A percentile compares a stretch with the other conserved stretches of the same genome.
phyloP scores from a whole-genome alignment of 2,113 vertebrate genomes.

The Montifringilla adamsi region DNA sequence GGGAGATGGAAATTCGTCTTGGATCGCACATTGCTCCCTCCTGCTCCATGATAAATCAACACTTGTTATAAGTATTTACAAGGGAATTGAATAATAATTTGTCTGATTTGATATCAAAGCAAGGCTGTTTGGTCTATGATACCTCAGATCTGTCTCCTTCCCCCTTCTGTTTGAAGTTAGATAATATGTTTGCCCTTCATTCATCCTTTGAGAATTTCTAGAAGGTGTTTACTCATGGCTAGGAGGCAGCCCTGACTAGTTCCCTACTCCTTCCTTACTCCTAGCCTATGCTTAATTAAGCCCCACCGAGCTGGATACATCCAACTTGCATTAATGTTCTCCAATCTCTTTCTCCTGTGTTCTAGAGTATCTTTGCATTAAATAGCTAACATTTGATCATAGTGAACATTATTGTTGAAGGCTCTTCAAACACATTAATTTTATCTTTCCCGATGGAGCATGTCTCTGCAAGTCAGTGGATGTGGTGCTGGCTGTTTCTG shows the following conservation, averaged over 20 bases:
- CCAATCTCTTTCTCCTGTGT: neutral
- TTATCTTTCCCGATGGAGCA: fast-evolving
- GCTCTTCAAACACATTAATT: neutral
- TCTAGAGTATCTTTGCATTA: neutral
- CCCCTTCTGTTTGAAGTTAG: constrained; percentile 24
- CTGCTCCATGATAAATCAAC: neutral
- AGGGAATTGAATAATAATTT: constrained; percentile 15
- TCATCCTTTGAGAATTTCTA: neutral
- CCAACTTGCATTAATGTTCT: neutral
- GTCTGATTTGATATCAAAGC: constrained; percentile 10
- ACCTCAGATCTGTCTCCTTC: neutral
- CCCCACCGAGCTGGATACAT: neutral
- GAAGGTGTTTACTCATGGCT: neutral
- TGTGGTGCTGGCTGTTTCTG: neutral
- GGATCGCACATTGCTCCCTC: neutral
- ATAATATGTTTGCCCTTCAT: neutral
- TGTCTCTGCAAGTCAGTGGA: neutral
- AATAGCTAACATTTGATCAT: neutral
- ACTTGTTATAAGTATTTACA: neutral
- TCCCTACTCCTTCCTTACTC: neutral
- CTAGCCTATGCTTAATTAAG: neutral
- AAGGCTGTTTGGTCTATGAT: neutral
- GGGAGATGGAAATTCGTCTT: neutral
- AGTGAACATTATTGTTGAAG: neutral
- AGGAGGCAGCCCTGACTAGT: neutral